Evolutionary conservation across 2,113 vertebrate genomes (phyloP).

Genomic region (Varanus salvator): DNA sequence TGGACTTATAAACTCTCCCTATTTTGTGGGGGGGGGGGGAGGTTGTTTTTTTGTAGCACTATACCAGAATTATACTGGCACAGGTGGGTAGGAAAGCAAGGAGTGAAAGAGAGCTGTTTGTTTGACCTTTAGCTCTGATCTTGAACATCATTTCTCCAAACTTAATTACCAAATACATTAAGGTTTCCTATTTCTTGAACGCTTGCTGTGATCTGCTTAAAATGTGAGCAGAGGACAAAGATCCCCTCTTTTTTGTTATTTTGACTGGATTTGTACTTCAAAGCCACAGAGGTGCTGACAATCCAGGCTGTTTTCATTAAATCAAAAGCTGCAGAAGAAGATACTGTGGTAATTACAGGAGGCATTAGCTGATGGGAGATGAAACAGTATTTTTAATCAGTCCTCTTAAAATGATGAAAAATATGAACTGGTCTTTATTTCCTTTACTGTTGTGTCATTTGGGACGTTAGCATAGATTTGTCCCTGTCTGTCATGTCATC

Average conservation of each 20-base stretch:
- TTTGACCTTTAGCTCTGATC: constrained; percentile 40
- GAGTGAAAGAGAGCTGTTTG: constrained; percentile 31
- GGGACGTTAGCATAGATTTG: not conserved
- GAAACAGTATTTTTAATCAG: constrained; percentile 18
- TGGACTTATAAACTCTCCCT: not conserved
- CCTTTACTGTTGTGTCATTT: constrained; percentile 4
- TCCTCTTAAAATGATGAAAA: constrained; percentile 22
- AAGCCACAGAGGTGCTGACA: constrained; percentile 13
- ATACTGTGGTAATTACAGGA: constrained; percentile 24
- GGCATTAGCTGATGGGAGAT: not conserved
- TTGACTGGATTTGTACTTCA: constrained; percentile 29
- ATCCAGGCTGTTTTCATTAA: constrained; percentile 29
- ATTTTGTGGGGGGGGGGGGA: too few species aligned
- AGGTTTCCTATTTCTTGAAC: constrained; percentile 33
- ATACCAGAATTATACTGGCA: constrained; percentile 11
- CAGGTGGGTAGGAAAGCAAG: constrained; percentile 3
- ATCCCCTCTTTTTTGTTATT: not conserved
- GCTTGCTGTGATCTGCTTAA: constrained; percentile 40
- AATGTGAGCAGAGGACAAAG: constrained; percentile 36
- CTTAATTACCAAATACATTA: constrained; percentile 34
- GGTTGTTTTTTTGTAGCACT: not conserved
- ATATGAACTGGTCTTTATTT: constrained; percentile 19
- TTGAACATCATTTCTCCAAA: constrained; percentile 36
- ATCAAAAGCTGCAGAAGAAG: constrained; percentile 26
- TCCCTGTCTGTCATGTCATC: not conserved